A percentile compares a stretch with the other conserved stretches of the same genome.
These are phyloP conservation scores for Pica pica DNA, from an alignment of 2,113 vertebrate genomes.

Conservation along the genomic window DNA sequence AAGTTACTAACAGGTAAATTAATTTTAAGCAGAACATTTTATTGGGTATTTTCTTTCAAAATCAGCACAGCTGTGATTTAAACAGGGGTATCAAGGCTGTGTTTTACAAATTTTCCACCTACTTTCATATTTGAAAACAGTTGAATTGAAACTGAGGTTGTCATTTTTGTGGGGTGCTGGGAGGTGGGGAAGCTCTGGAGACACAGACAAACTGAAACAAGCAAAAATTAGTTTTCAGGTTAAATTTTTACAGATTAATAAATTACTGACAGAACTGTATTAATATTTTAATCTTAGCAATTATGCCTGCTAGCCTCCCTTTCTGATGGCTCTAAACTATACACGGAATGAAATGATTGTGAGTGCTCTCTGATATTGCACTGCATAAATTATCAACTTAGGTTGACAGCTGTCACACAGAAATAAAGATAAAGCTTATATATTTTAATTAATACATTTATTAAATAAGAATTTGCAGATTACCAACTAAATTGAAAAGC, in stretches of 20 bases:
- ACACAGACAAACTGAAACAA: not conserved
- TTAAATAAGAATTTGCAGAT: conserved; percentile 50
- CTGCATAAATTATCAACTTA: not conserved
- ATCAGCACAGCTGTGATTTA: not conserved
- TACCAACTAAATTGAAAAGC: conserved; percentile 31
- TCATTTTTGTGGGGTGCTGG: not conserved
- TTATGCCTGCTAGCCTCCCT: not conserved
- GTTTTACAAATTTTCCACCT: not conserved
- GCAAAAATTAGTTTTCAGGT: not conserved
- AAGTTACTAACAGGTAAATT: not conserved
- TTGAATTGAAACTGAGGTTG: not conserved
- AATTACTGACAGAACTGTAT: not conserved
- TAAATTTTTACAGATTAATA: not conserved
- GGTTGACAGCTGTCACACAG: conserved; percentile 53
- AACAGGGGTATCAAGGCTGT: not conserved
- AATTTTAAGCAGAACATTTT: not conserved
- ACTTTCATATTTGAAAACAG: not conserved
- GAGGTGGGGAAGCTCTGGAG: not conserved
- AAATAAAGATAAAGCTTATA: conserved; percentile 44
- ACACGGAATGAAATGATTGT: not conserved
- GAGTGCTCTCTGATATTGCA: not conserved
- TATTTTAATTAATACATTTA: conserved; percentile 57
- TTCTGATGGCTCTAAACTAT: not conserved
- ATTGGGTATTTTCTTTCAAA: not conserved
- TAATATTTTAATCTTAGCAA: not conserved